Evolutionary conservation across 2,888 invertebrate genomes (phyloP).

Genomic region (Pilophorus perplexus): DNA sequence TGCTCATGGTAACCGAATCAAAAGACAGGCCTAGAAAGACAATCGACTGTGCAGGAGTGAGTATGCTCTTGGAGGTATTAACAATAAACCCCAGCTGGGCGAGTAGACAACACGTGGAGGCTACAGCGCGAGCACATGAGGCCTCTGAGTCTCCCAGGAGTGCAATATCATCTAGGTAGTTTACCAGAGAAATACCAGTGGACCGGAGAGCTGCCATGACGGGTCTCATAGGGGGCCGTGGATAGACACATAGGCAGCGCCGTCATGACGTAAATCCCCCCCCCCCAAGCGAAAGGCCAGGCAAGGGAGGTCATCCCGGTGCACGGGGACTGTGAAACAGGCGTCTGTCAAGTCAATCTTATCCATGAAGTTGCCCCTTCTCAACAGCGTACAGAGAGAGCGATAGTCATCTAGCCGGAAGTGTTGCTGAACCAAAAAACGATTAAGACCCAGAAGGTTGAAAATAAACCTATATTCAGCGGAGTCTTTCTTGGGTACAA

Average conservation of each 20-base stretch:
- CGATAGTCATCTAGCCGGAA: neutral
- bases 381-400: neutral
- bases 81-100: neutral
- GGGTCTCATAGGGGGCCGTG: neutral
- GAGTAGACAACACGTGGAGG: neutral
- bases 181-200: neutral
- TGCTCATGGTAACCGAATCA: neutral
- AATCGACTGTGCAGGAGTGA: neutral
- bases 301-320: neutral
- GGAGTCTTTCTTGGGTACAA: neutral
- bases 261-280: neutral
- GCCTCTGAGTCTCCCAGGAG: neutral
- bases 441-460: neutral
- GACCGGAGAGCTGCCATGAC: neutral
- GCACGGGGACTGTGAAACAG: neutral
- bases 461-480: neutral
- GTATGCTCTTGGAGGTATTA: neutral
- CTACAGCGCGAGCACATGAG: neutral
- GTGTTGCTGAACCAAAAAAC: neutral
- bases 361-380: neutral
- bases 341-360: neutral
- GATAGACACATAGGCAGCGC: neutral
- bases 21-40: neutral
- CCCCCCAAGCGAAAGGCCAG: neutral
- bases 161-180: neutral